These are phyloP conservation scores for Phymorhynchus buccinoides DNA, from an alignment of 1,140 invertebrate species.

Conservation along the genomic window DNA sequence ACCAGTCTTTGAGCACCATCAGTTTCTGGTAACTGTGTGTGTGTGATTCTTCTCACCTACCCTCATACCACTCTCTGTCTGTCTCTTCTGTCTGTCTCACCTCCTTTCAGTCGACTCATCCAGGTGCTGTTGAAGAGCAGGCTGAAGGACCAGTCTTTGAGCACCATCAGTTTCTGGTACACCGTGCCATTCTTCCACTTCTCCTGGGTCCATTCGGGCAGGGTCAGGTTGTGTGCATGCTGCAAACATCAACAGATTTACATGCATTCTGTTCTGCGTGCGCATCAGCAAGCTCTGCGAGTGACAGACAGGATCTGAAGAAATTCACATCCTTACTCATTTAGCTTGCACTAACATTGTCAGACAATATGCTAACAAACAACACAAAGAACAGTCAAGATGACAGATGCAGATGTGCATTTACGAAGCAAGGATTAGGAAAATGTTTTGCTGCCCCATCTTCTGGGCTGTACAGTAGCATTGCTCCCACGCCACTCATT, in stretches of 20 bases:
- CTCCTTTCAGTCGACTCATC: constrained; percentile 33
- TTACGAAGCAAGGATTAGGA: no score
- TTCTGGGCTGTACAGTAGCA: no score
- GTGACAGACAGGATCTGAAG: no score
- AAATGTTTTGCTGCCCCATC: no score
- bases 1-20: constrained; percentile 1
- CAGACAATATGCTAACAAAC: no score
- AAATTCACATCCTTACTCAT: no score
- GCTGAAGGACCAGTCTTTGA: constrained; percentile 21
- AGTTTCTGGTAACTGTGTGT: constrained; percentile 22
- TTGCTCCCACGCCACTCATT: no score
- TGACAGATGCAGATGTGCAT: no score
- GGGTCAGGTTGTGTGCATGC: constrained; percentile 31
- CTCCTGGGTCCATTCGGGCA: constrained; percentile 21
- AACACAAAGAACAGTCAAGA: no score
- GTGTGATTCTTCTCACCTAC: no score
- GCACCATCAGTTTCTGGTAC: not conserved
- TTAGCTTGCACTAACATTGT: no score
- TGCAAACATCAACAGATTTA: constrained; percentile 17
- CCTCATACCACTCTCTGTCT: not conserved
- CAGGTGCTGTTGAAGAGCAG: constrained; percentile 21
- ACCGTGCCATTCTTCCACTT: constrained; percentile 7
- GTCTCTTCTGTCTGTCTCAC: not conserved
- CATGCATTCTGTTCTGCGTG: no score
- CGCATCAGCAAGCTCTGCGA: not conserved